Evolutionary conservation across 2,888 invertebrate genomes (phyloP), one percentile per base, ranked within the genome.

Genomic region (Saturnia japonica): DNA sequence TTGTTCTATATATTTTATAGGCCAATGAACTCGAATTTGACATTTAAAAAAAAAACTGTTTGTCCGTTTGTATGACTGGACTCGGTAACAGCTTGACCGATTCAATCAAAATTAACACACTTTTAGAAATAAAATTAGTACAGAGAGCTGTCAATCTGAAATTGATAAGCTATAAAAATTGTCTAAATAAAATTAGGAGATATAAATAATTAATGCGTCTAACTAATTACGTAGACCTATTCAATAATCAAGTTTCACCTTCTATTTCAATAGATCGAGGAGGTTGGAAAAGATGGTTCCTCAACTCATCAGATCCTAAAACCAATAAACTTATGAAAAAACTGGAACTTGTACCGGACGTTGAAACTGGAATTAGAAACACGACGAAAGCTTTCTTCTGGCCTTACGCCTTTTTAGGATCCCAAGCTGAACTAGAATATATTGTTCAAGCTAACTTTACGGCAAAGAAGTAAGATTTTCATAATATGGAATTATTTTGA

Each of bases 371-470:
- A 0, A 94, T 97, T 8, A 95, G 94, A 68, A 97, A 97, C 83
- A 96, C 96, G 0, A 96, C 97, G 0, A 95, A 95, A 76, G 96
- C 96, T 6, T 96, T 96, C 81, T 96, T 97, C 80, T 96, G 96
- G 96, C 96, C 96, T 0, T 97, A 97, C 79, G 96, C 97, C 0
- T 97, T 97, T 82, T 88, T 97, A 0, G 97, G 96, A 14, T 97
- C 97, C 0, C 91, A 92, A 76, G 95, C 96, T n/a, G 95, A 96
- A 79, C 89, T 97, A 19, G 95, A 96, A 80, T 97, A 96, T 81
- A 94, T 97, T 69, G 95, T 97, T 0, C 95, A 96, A 82, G 95
- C 96, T 0, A 97, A 97, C 83, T 97, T 95, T 86, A 94, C 96
- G 0, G 91, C 94, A n/a, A 80, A 85, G 0, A 91, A 87, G 92